Evolutionary conservation across 2,888 invertebrate genomes (phyloP), one percentile per base, ranked within the genome.

Genomic region (Chironomus tentans): DNA sequence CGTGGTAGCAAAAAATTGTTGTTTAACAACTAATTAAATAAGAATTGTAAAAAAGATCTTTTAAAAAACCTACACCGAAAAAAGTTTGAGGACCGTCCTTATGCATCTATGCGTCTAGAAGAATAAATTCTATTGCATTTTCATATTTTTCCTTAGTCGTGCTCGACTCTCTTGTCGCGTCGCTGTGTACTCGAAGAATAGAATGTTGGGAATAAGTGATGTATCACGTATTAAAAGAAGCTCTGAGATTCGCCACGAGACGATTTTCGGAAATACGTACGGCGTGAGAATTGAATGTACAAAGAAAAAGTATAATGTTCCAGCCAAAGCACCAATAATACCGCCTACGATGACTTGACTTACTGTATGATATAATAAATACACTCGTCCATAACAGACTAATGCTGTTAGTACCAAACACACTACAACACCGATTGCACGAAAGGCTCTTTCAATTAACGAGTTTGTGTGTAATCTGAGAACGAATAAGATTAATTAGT

Each of bases 161-260:
- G 92, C 90, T 78, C 92, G 88, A 47, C 92, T 90, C 82, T 95
- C 95, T 80, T 92, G 91, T 78, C 94, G 87, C 76, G 92, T 91
- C 78, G 92, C 92, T 28, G 94, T 94, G 83, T 96, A 96, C 83
- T 96, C 95, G 82, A 96, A 96, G 94, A 95, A 95, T 79, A 95
- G 83, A 18, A 96, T 92, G 83, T 96, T 95, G 28, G 95, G 95
- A 82, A 96, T 96, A 77, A 95, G 85, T 0, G 95, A 94, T 56
- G 94, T 94, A 82, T 96, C 96, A 78, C 95, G 87, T 77, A 96
- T 85, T 85, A 96, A 88, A 77, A 95, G 85, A 83, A 93, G 90
- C 85, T 96, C 95, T 77, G 93, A 92, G 79, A 93, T 84, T 85
- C 90, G 92, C 95, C 94, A 91, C 78, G 92, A 88, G 22, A 93